A percentile compares a stretch with the other conserved stretches of the same genome.
phyloP scores from a whole-genome alignment of 1,140 invertebrate genomes.

The Parasteatoda tepidariorum region DNA sequence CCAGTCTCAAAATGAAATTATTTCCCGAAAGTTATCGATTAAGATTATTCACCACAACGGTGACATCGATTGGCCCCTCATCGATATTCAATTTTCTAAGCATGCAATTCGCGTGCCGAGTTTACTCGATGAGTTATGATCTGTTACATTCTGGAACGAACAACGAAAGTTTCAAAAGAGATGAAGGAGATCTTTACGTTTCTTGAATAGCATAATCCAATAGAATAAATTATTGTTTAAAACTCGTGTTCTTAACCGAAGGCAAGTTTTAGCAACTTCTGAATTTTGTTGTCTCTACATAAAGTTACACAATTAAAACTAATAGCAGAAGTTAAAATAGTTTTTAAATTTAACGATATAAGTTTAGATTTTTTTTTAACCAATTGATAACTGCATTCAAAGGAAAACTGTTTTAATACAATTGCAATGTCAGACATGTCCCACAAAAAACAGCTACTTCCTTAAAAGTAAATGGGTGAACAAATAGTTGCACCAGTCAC shows the following conservation, averaged over 20 bases:
- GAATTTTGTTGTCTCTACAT: no score
- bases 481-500: no score
- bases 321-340: no score
- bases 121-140: conserved; percentile 1
- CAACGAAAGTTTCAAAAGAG: background rate
- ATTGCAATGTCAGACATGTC: no score
- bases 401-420: no score
- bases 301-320: no score
- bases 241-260: background rate
- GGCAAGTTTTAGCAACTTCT: background rate
- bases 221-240: background rate
- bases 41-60: conserved; percentile 32
- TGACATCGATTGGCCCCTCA: conserved; percentile 30
- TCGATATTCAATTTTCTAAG: conserved; percentile 36
- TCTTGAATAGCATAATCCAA: background rate
- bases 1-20: conserved; percentile 15
- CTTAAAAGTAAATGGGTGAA: no score
- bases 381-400: no score
- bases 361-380: no score
- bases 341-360: no score
- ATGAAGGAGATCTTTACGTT: background rate
- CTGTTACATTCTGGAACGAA: background rate
- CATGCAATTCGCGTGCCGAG: conserved; percentile 22
- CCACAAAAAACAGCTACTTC: no score
- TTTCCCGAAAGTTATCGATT: conserved; percentile 33